A percentile compares a stretch with the other conserved stretches of the same genome.
phyloP scores from a whole-genome alignment of 2,113 vertebrate species.

The Ophiodon elongatus region DNA sequence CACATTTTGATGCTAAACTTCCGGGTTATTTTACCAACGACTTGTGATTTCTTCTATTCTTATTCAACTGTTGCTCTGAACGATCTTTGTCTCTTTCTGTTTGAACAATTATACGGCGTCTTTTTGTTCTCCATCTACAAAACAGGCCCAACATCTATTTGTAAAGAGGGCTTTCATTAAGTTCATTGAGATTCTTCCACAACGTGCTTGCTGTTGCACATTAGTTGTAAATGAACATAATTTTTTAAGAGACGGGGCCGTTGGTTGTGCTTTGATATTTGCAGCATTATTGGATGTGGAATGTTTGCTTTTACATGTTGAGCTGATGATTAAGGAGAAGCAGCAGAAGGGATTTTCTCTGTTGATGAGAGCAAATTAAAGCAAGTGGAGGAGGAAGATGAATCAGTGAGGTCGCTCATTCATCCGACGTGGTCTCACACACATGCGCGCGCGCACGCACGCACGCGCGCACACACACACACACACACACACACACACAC shows the following conservation, averaged over 20 bases:
- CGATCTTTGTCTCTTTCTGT: too few species aligned
- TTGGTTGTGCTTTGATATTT: not conserved
- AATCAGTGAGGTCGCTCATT: constrained; percentile 56
- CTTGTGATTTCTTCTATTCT: too few species aligned
- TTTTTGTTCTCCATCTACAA: not conserved
- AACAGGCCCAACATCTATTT: not conserved
- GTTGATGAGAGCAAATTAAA: constrained; percentile 41
- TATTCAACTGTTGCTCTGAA: too few species aligned
- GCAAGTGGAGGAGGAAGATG: constrained; percentile 49
- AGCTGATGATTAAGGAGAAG: not conserved
- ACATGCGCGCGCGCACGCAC: constrained; percentile 33
- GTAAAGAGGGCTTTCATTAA: not conserved
- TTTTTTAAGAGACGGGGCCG: not conserved
- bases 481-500: constrained; percentile 27
- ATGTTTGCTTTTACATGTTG: not conserved
- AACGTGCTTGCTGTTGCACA: not conserved
- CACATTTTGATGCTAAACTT: too few species aligned
- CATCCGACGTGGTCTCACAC: constrained; percentile 37
- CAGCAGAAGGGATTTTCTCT: constrained; percentile 46
- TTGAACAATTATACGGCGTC: too few species aligned
- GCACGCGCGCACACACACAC: constrained; percentile 29
- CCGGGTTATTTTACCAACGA: too few species aligned
- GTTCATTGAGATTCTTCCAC: not conserved
- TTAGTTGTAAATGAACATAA: too few species aligned
- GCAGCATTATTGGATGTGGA: not conserved